Conservation (phyloP, 1,140 invertebrate species). For the Chironomus tepperi region DNA sequence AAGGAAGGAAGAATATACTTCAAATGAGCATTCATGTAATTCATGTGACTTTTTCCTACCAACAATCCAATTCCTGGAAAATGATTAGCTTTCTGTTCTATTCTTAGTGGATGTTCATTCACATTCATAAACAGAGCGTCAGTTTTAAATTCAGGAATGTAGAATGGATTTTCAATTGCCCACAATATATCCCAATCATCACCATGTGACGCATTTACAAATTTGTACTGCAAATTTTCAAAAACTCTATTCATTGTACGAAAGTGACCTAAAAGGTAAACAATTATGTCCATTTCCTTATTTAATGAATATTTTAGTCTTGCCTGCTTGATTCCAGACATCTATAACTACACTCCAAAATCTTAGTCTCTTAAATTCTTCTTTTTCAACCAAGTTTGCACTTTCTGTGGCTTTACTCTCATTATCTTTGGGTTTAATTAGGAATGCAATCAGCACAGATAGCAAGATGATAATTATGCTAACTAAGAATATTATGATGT, state of each 20-base stretch:
- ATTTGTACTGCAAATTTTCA: background rate
- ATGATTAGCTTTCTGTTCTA: background rate
- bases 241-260: background rate
- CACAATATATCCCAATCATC: background rate
- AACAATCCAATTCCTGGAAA: background rate
- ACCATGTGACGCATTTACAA: background rate
- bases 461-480: too few relatives aligned
- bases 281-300: too few relatives aligned
- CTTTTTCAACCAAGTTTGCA: too few relatives aligned
- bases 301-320: too few relatives aligned
- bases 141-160: background rate
- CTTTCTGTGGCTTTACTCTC: too few relatives aligned
- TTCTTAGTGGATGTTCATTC: background rate
- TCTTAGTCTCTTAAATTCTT: too few relatives aligned
- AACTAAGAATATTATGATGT: too few relatives aligned
- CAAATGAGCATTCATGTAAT: background rate
- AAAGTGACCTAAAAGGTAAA: too few relatives aligned
- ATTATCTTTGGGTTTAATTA: too few relatives aligned
- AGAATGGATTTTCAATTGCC: background rate
- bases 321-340: too few relatives aligned
- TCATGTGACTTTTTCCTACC: background rate
- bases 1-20: background rate
- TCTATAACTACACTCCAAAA: too few relatives aligned
- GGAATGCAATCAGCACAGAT: too few relatives aligned
- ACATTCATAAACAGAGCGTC: background rate